Conservation (phyloP, 1,140 invertebrate genomes). For the Rhopalosiphum padi region DNA sequence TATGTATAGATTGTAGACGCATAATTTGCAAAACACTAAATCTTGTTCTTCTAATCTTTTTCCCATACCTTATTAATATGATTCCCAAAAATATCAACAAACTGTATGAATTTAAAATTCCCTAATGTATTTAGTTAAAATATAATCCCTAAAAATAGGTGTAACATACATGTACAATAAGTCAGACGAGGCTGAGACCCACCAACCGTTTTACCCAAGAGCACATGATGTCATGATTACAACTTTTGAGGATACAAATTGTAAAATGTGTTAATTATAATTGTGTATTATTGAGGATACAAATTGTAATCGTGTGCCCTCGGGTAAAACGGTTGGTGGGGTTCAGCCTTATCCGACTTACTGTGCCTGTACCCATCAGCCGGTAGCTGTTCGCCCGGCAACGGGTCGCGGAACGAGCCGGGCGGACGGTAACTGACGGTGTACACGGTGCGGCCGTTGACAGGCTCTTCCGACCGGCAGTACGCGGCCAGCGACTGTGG, state of each 20-base stretch:
- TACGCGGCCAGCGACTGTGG: neutral
- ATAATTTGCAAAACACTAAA: neutral
- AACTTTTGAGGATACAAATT: neutral
- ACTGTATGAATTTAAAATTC: neutral
- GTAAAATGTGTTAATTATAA: neutral
- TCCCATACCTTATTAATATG: neutral
- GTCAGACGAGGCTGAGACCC: neutral
- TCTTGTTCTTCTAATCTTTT: neutral
- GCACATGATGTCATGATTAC: neutral
- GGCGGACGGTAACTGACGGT: neutral
- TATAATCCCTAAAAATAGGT: neutral
- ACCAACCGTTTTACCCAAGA: neutral
- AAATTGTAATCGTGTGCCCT: constrained; percentile 2
- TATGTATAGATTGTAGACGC: neutral
- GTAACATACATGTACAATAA: neutral
- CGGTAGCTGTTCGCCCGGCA: neutral
- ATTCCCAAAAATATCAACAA: neutral
- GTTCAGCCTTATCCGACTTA: fast-evolving
- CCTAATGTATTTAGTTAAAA: neutral
- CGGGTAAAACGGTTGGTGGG: neutral
- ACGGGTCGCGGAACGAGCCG: neutral
- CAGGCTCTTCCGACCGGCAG: neutral
- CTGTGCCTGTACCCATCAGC: neutral
- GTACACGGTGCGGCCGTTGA: constrained; percentile 31
- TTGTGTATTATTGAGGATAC: neutral